Evolutionary conservation across 2,888 invertebrate species (phyloP).

Genomic region (Oxycera nigricornis): DNA sequence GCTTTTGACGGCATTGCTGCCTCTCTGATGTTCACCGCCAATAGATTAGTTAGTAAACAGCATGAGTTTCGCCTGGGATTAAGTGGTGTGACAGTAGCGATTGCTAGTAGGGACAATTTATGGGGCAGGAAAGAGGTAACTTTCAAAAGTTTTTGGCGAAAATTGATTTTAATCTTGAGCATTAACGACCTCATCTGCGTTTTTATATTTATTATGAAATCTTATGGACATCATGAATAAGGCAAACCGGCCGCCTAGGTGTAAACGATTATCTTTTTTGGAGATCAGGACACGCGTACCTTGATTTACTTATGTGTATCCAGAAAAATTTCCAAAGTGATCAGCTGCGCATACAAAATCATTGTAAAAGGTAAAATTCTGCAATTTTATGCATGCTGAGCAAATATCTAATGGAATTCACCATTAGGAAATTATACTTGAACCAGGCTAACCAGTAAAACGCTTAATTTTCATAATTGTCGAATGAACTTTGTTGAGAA

Average conservation of each 20-base stretch:
- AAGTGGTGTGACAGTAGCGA: slow-evolving; percentile 2
- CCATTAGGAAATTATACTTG: too few species aligned
- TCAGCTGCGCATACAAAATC: too few species aligned
- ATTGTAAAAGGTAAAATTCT: too few species aligned
- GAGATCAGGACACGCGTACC: too few species aligned
- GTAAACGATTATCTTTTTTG: neutral
- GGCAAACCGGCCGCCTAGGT: too few species aligned
- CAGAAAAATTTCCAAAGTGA: too few species aligned
- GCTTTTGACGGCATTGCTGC: slow-evolving; percentile 7
- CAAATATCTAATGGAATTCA: too few species aligned
- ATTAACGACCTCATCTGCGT: neutral
- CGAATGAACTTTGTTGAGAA: too few species aligned
- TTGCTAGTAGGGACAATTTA: neutral
- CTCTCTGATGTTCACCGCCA: neutral
- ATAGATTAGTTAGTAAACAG: neutral
- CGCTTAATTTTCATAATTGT: too few species aligned
- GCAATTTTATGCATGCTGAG: neutral
- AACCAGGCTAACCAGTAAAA: neutral
- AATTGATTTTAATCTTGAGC: neutral
- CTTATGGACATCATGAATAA: too few species aligned
- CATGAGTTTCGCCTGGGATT: neutral
- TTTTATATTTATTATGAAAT: too few species aligned
- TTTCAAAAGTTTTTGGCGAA: neutral
- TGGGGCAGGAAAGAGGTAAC: neutral
- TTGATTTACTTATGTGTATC: too few species aligned